A percentile compares a stretch with the other conserved stretches of the same genome.
Conservation (phyloP, 2,888 invertebrate species). For the Ectemnius continuus region DNA sequence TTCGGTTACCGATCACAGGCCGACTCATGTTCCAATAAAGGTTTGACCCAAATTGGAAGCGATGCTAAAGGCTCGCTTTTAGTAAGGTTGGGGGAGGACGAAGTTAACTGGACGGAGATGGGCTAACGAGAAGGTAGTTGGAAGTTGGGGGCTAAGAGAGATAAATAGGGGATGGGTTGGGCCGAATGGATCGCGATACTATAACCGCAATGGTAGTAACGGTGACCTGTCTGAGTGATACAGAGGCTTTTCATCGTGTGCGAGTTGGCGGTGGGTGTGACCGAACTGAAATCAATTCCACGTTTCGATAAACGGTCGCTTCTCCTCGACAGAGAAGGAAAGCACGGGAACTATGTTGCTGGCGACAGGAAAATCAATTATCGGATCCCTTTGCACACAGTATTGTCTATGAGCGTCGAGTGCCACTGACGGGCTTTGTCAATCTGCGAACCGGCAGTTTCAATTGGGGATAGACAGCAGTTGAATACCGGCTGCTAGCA, state of each 20-base stretch:
- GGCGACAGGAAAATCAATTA: constrained; percentile 30
- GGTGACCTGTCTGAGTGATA: constrained; percentile 51
- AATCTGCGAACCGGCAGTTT: not conserved
- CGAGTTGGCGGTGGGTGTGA: constrained; percentile 56
- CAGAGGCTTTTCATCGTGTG: no score
- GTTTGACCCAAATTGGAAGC: constrained; percentile 68
- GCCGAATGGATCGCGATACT: constrained; percentile 55
- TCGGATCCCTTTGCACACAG: constrained; percentile 23
- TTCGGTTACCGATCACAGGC: constrained; percentile 53
- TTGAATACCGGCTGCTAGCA: no score
- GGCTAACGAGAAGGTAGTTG: not conserved
- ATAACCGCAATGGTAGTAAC: constrained; percentile 49
- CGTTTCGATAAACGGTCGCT: constrained; percentile 30
- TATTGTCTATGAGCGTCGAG: constrained; percentile 16
- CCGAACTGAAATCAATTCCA: constrained; percentile 61
- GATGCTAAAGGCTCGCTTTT: constrained; percentile 62
- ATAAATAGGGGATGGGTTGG: constrained; percentile 54
- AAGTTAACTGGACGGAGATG: constrained; percentile 15
- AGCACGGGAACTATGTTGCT: constrained; percentile 24
- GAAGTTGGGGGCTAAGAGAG: constrained; percentile 11
- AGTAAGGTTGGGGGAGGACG: constrained; percentile 27
- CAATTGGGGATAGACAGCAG: not conserved
- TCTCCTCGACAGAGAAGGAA: constrained; percentile 3
- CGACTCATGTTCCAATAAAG: constrained; percentile 63
- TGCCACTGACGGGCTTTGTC: constrained; percentile 35